Evolutionary conservation across 1,140 invertebrate species (phyloP).

Genomic region (Saxidomus purpurata): DNA sequence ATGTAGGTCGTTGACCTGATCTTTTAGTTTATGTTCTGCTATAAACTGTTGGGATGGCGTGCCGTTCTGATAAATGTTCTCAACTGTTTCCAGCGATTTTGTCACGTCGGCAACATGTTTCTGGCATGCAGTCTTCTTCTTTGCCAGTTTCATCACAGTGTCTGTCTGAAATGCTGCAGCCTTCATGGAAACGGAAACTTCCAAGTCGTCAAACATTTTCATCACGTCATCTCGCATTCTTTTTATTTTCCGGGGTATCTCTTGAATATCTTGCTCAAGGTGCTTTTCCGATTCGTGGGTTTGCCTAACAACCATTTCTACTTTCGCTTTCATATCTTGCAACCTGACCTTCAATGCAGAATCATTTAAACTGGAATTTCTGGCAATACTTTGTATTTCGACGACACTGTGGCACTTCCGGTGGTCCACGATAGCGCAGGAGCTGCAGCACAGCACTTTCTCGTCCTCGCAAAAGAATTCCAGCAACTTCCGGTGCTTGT

Average conservation of each 20-base stretch:
- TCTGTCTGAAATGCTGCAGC: neutral
- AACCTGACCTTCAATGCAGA: neutral
- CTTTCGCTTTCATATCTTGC: neutral
- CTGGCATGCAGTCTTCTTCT: neutral
- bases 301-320: neutral
- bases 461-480: slow-evolving; percentile 11
- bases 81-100: neutral
- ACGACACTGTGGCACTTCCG: neutral
- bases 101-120: neutral
- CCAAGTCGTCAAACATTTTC: slow-evolving; percentile 1
- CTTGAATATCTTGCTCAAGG: neutral
- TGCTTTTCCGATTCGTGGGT: neutral
- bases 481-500: neutral
- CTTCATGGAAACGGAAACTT: neutral
- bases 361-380: neutral
- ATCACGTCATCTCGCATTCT: neutral
- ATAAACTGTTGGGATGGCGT: neutral
- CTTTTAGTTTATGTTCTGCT: neutral
- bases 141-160: neutral
- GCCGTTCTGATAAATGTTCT: neutral
- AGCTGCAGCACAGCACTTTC: neutral
- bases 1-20: neutral
- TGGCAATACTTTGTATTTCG: neutral
- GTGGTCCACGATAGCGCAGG: slow-evolving; percentile 2
- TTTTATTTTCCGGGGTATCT: neutral